Base-by-base conservation (phyloP, 2,797 vertebrate species). In the Hydrolagus colliei region DNA sequence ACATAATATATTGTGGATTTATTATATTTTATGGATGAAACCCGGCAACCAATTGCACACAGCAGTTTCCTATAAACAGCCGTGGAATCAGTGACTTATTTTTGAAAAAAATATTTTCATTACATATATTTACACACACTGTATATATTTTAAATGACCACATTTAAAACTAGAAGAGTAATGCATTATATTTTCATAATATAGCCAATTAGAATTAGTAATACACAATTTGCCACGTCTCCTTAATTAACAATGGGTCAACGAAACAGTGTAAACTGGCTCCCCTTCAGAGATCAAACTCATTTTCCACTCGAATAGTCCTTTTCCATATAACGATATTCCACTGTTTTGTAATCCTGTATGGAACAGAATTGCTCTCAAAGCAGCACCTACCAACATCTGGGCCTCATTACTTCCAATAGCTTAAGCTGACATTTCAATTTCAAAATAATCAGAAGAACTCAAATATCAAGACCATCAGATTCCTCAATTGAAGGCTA, bases 221-320 rank as follows among this genome's bases (percentile, higher is more conserved):
- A 76, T 59, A 75, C 67, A 13, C 9, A 9, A 41, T 72, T 65
- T 72, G 22, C 12, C 73, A 85, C 20, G 16, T 59, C 16, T 27
- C 22, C 22, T 9, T 76, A 18, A 59, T 71, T 35, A 61, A 61
- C 4, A 86, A 73, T 8, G 10, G 13, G 4, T 73, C 20, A 62
- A 73, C 61, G 62, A 9, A 73, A 86, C 71, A 73, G 72, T 62
- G 12, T 65, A 86, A 86, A 86, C 16, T 62, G 5, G 73, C 79
- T 84, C 63, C 61, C 74, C 65, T 75, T 86, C 73, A 68, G 65
- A 86, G 86, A 86, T 71, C 86, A 86, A 86, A 86, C 86, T 71
- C n/a, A 32, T 63, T 77, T 86, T 75, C 86, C 86, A 86, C 32
- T 65, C 73, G 76, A 61, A 10, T 86, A 22, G 62, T 86, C 35